Base-by-base conservation (phyloP, 2,113 vertebrate species). In the Nibea coibor region DNA sequence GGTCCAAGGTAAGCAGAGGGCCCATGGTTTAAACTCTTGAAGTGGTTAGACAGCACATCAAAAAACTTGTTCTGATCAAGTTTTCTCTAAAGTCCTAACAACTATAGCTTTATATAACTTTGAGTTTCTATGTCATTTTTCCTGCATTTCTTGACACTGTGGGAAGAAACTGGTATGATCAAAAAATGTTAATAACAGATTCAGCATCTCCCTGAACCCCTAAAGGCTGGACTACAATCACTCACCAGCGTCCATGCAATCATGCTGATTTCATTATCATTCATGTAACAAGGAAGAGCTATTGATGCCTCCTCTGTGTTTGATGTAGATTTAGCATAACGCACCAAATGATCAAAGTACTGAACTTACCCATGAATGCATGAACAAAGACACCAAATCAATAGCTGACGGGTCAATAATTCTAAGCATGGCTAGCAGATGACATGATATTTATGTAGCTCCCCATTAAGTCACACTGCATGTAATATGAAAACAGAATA, bases 331-430 rank as follows among this genome's bases (percentile, higher is more conserved):
- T 89, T 86, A 89, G 86, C 78, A 89, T 76, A 89, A 81, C 57
- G 67, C 53, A 70, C 79, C 63, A 56, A 88, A 81, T 84, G 90
- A 94, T 93, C 91, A 92, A 93, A 93, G 91, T 53, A 1, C 69
- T 50, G 65, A 91, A 90, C 89, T 91, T 89, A 75, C 78, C 84
- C 82, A 77, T 86, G 92, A 94, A 93, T 89, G 82, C 87, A 90
- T 77, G 83, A 89, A 92, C 90, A 87, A 91, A 92, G 88, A 92
- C 82, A 84, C 61, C 80, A 84, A 91, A 94, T 94, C 91, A 86
- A 94, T 95, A 89, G 31, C 59, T 83, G 80, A 83, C 72, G 20
- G 90, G 87, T 93, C 90, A 89, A 94, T 92, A 89, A 93, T 87
- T 91, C 88, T 59, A 80, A 87, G 87, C 74, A 48, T 76, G 80